These are phyloP conservation scores for Lepidurus arcticus DNA, from an alignment of 1,140 invertebrate genomes.

Conservation along the genomic window DNA sequence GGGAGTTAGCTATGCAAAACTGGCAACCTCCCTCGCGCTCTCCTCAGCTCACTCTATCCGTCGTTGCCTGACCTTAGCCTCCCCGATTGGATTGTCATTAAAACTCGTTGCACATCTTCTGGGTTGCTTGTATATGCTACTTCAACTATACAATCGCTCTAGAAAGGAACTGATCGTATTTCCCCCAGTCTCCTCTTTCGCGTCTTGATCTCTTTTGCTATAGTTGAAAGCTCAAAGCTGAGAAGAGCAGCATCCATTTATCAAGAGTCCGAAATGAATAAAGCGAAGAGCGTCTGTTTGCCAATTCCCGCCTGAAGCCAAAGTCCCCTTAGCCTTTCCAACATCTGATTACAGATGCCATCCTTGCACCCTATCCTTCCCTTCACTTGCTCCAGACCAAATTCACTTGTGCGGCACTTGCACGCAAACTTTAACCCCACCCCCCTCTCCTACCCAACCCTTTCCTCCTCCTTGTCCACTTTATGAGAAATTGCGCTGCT, in stretches of 20 bases:
- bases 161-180: too few species aligned
- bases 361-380: not conserved
- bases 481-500: slow-evolving; percentile 1
- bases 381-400: not conserved
- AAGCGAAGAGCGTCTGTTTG: slow-evolving; percentile 16
- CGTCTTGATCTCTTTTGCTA: not conserved
- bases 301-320: not conserved
- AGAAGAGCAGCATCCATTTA: slow-evolving; percentile 4
- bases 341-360: slow-evolving; percentile 13
- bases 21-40: not conserved
- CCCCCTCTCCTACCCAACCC: not conserved
- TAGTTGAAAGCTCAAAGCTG: too few species aligned
- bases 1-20: not conserved
- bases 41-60: not conserved
- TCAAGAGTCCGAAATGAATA: not conserved
- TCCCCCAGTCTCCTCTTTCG: not conserved
- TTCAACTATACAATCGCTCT: not conserved
- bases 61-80: not conserved
- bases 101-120: not conserved
- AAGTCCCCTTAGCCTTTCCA: not conserved
- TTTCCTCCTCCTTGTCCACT: not conserved
- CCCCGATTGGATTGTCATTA: not conserved
- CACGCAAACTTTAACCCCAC: not conserved
- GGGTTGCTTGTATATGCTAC: not conserved
- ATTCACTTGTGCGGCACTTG: not conserved